These are phyloP conservation scores for Paedocypris micromegethes DNA, from an alignment of 2,797 vertebrate species.

Conservation along the genomic window DNA sequence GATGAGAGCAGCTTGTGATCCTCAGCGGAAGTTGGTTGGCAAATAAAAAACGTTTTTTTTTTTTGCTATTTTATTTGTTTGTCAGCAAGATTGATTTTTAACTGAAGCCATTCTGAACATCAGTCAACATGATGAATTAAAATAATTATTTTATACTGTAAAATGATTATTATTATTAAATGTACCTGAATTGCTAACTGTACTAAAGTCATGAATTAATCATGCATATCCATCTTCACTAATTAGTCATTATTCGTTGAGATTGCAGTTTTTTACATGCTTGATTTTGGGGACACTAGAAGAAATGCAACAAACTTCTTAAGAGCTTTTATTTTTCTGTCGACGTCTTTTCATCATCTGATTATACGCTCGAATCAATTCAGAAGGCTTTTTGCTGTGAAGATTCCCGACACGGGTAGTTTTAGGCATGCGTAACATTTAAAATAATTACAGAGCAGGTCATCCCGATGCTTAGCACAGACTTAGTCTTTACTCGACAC, in stretches of 20 bases:
- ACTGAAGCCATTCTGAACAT: too few relatives aligned
- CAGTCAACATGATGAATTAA: too few relatives aligned
- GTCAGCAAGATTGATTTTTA: too few relatives aligned
- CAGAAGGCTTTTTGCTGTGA: neutral
- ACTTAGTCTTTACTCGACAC: constrained; percentile 19
- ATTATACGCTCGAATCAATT: constrained; percentile 26
- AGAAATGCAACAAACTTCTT: constrained; percentile 10
- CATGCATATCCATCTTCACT: neutral
- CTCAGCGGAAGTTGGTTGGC: too few relatives aligned
- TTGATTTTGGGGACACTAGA: constrained; percentile 7
- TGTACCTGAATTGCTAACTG: too few relatives aligned
- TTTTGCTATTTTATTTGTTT: too few relatives aligned
- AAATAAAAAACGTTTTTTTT: too few relatives aligned
- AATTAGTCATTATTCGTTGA: constrained; percentile 17
- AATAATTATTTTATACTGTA: too few relatives aligned
- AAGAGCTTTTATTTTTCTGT: constrained; percentile 9
- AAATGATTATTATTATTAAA: too few relatives aligned
- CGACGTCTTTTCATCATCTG: constrained; percentile 3
- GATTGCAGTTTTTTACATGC: constrained; percentile 3
- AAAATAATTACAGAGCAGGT: constrained; percentile 36
- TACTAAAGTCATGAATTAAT: too few relatives aligned
- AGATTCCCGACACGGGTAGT: neutral
- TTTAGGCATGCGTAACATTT: constrained; percentile 21
- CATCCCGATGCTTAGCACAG: constrained; percentile 21
- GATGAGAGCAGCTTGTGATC: too few relatives aligned